phyloP scores from a whole-genome alignment of 1,140 invertebrate species.

The Drosophila athabasca region DNA sequence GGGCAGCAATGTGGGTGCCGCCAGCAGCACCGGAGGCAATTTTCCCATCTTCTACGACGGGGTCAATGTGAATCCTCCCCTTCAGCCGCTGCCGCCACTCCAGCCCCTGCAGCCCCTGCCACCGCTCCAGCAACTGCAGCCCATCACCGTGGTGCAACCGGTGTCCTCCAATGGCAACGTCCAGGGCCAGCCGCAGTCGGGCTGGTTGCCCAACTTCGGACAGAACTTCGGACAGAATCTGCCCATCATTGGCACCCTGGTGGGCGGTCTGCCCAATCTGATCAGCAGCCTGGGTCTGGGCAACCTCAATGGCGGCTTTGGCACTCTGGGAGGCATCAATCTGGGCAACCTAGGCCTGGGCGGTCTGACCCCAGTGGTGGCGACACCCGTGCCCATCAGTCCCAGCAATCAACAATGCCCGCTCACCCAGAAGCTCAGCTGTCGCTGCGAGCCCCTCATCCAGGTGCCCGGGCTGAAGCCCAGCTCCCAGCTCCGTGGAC shows the following conservation, averaged over 20 bases:
- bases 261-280: conserved; percentile 53
- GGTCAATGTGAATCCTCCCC: conserved; percentile 29
- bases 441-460: conserved; percentile 68
- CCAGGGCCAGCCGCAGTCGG: conserved; percentile 33
- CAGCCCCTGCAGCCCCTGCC: conserved; percentile 21
- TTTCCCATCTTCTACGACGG: conserved; percentile 63
- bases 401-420: conserved; percentile 39
- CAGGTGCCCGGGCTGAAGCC: conserved; percentile 39
- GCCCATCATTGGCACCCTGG: conserved; percentile 62
- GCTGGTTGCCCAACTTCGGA: conserved; percentile 53
- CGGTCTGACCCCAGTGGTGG: conserved; percentile 26
- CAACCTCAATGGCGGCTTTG: conserved; percentile 46
- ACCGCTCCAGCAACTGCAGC: conserved; percentile 27
- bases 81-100: conserved; percentile 6
- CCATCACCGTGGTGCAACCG: conserved; percentile 56
- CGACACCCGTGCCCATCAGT: neutral
- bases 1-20: neutral
- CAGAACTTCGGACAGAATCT: conserved; percentile 65
- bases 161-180: conserved; percentile 20
- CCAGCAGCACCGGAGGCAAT: neutral
- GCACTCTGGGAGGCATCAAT: conserved; percentile 55
- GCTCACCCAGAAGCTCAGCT: conserved; percentile 59
- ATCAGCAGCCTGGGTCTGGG: conserved; percentile 55
- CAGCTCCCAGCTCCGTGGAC: neutral
- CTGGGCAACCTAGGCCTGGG: conserved; percentile 58